Evolutionary conservation across 2,113 vertebrate species (phyloP).

Genomic region (Syngnathoides biaculeatus): DNA sequence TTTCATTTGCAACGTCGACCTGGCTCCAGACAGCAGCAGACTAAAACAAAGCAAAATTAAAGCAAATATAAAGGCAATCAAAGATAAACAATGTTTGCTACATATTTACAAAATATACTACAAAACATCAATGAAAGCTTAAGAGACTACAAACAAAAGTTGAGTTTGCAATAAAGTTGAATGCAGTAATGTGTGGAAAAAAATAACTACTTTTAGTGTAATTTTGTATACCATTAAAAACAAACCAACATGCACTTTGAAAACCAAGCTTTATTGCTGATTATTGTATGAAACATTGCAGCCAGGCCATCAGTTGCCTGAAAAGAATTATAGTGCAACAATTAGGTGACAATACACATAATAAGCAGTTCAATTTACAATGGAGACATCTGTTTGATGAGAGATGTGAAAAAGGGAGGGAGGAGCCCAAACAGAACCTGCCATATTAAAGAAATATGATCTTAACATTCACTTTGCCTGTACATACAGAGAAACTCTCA

Average conservation of each 20-base stretch:
- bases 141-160: no score
- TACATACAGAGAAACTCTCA: slow-evolving; percentile 9
- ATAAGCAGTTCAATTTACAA: slow-evolving; percentile 68
- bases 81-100: no score
- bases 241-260: slow-evolving; percentile 15
- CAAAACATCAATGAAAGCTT: no score
- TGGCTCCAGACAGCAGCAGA: no score
- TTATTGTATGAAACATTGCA: slow-evolving; percentile 72
- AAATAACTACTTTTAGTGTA: background rate
- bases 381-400: slow-evolving; percentile 67
- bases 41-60: no score
- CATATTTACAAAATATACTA: no score
- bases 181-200: no score
- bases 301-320: slow-evolving; percentile 64
- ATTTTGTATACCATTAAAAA: slow-evolving; percentile 9
- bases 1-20: no score
- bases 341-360: slow-evolving; percentile 74
- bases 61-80: no score
- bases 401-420: slow-evolving; percentile 49
- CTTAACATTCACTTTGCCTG: slow-evolving; percentile 15
- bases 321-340: slow-evolving; percentile 74
- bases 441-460: slow-evolving; percentile 28
- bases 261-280: slow-evolving; percentile 78
- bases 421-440: slow-evolving; percentile 37
- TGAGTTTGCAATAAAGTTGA: no score